Evolutionary conservation across 2,113 vertebrate species (phyloP).

Genomic region (Gorsachius goisagi): DNA sequence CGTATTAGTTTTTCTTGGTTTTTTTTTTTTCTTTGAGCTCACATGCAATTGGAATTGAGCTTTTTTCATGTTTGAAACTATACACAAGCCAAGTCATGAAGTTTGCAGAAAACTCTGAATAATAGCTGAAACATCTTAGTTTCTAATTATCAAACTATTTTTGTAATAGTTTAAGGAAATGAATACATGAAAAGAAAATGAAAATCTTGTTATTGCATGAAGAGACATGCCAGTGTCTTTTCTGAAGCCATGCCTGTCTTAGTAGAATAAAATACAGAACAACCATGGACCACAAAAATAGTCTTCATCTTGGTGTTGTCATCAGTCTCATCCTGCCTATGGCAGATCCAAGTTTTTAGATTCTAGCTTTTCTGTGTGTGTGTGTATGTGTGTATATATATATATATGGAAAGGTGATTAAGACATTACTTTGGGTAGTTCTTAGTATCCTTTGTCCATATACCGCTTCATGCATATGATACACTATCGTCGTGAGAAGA

Average conservation of each 20-base stretch:
- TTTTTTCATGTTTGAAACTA: not conserved
- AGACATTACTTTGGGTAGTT: not conserved
- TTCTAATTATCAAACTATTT: not conserved
- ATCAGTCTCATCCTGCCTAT: not conserved
- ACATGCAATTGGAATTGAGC: not conserved
- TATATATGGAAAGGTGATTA: not conserved
- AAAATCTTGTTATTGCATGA: not conserved
- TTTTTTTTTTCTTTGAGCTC: not conserved
- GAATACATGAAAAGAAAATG: not conserved
- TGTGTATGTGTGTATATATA: too few species aligned
- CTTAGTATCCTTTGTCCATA: not conserved
- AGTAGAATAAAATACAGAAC: not conserved
- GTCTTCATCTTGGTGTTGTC: not conserved
- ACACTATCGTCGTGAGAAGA: not conserved
- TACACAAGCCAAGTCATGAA: not conserved
- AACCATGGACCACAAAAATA: not conserved
- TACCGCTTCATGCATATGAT: not conserved
- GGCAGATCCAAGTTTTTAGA: not conserved
- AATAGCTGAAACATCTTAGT: not conserved
- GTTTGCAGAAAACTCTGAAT: not conserved
- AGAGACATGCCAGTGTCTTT: not conserved
- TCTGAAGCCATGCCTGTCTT: not conserved
- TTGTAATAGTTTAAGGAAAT: rapidly evolving
- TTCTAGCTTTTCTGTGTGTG: not conserved
- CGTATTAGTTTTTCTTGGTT: not conserved